Evolutionary conservation across 2,113 vertebrate genomes (phyloP).

Genomic region (Aythya baeri): DNA sequence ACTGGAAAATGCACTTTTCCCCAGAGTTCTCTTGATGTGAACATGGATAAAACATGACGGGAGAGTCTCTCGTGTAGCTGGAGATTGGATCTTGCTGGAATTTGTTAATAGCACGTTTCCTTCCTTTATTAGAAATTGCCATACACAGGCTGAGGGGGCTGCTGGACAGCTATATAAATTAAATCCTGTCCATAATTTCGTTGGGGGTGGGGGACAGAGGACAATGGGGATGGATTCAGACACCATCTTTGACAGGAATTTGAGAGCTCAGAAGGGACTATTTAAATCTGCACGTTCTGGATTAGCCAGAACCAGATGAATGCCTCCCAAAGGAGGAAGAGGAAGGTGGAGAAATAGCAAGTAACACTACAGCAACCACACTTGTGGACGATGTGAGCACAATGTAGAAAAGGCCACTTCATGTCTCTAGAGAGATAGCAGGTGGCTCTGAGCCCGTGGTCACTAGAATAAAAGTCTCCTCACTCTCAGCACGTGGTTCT

Average conservation of each 20-base stretch:
- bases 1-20: not conserved
- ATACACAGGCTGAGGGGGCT: not conserved
- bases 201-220: not conserved
- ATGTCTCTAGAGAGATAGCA: not conserved
- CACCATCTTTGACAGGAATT: not conserved
- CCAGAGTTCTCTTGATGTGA: not conserved
- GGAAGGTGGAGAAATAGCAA: not conserved
- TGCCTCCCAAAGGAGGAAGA: not conserved
- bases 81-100: not conserved
- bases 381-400: not conserved
- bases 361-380: not conserved
- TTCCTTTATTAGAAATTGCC: not conserved
- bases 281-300: not conserved
- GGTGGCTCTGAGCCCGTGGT: not conserved
- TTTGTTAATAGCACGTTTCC: not conserved
- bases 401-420: not conserved
- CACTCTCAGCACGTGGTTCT: not conserved
- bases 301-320: not conserved
- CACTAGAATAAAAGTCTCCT: not conserved
- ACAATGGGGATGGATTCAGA: not conserved
- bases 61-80: not conserved
- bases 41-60: not conserved
- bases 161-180: not conserved
- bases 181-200: slow-evolving; percentile 7
- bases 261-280: not conserved